A percentile compares a stretch with the other conserved stretches of the same genome.
Evolutionary conservation across 2,113 vertebrate species (phyloP).

Genomic region (Marcusenius ussheri): DNA sequence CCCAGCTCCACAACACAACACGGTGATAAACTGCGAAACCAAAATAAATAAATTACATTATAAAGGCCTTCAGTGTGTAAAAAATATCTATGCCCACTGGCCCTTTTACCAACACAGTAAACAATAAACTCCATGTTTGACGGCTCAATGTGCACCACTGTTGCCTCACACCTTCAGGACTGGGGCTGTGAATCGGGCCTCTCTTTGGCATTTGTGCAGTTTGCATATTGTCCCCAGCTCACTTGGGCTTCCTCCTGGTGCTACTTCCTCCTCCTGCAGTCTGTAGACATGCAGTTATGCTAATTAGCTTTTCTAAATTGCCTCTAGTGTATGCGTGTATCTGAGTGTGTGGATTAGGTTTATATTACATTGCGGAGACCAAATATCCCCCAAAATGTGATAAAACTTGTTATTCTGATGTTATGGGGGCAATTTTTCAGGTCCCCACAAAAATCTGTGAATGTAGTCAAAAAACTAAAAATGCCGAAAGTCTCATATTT

Average conservation of each 20-base stretch:
- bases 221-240: neutral
- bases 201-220: neutral
- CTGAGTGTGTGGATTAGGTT: neutral
- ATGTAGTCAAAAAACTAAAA: too few relatives aligned
- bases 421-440: too few relatives aligned
- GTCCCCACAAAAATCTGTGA: too few relatives aligned
- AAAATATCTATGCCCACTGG: neutral
- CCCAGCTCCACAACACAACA: neutral
- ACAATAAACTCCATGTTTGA: neutral
- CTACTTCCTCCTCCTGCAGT: neutral
- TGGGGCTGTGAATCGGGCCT: neutral
- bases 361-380: neutral
- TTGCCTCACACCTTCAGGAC: neutral
- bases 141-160: neutral
- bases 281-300: neutral
- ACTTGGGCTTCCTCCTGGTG: neutral
- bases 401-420: too few relatives aligned
- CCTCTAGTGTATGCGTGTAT: neutral
- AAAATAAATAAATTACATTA: neutral
- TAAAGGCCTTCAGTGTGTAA: neutral
- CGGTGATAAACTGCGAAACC: neutral
- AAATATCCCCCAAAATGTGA: too few relatives aligned
- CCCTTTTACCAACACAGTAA: neutral
- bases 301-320: neutral
- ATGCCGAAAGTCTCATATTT: too few relatives aligned